These are phyloP conservation scores for Hippocampus guttulatus DNA, from an alignment of 2,113 vertebrate species.

Conservation along the genomic window DNA sequence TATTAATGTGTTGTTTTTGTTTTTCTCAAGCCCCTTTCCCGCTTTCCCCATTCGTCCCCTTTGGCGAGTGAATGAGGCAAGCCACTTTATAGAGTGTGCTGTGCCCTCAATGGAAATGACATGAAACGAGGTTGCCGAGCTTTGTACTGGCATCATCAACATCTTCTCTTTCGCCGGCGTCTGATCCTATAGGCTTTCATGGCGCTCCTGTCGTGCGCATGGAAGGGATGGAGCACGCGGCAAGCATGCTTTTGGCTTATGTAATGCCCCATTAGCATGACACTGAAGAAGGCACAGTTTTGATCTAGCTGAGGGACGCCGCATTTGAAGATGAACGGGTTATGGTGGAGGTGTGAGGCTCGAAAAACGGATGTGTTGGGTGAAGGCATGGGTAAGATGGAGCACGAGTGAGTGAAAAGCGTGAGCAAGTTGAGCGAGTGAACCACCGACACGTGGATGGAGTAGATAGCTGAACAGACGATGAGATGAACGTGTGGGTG, in stretches of 20 bases:
- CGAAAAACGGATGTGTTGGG: neutral
- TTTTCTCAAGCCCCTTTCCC: neutral
- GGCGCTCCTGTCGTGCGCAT: slow-evolving; percentile 53
- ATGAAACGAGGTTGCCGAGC: slow-evolving; percentile 75
- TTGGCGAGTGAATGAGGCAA: slow-evolving; percentile 64
- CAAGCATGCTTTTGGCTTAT: slow-evolving; percentile 11
- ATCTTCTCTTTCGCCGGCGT: slow-evolving; percentile 60
- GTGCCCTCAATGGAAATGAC: slow-evolving; percentile 64
- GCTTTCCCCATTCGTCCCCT: slow-evolving; percentile 63
- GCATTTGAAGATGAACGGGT: neutral
- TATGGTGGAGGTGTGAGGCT: slow-evolving; percentile 1
- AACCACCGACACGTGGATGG: neutral
- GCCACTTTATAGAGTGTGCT: slow-evolving; percentile 65
- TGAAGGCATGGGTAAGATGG: neutral
- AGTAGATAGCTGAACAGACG: neutral
- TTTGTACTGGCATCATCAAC: slow-evolving; percentile 76
- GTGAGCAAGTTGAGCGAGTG: neutral
- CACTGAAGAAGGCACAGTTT: slow-evolving; percentile 6
- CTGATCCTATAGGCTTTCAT: slow-evolving; percentile 72
- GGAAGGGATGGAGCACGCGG: slow-evolving; percentile 37
- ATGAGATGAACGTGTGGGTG: neutral
- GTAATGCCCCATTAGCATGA: slow-evolving; percentile 13
- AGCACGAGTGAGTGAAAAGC: neutral
- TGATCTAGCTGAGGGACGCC: neutral
- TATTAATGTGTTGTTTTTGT: neutral